Evolutionary conservation across 2,888 invertebrate genomes (phyloP).

Genomic region (Campoplex capitator): DNA sequence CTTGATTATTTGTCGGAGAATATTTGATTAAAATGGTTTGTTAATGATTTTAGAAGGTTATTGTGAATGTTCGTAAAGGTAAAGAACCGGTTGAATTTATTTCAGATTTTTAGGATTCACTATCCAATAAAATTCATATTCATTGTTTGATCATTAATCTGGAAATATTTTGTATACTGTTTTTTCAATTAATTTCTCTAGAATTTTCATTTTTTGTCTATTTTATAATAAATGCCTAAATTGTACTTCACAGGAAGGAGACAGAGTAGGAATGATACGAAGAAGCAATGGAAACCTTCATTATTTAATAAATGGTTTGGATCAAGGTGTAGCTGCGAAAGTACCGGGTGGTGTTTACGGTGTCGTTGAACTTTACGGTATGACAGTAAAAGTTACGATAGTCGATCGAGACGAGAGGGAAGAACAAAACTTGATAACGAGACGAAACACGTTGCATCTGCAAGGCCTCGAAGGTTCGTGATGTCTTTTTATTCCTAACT

Average conservation of each 20-base stretch:
- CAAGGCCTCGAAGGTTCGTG: conserved; percentile 83
- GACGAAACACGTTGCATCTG: conserved; percentile 88
- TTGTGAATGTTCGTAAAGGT: not conserved
- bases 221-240: not conserved
- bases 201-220: not conserved
- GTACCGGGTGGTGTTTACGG: conserved; percentile 95
- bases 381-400: conserved; percentile 96
- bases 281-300: conserved; percentile 94
- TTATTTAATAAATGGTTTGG: conserved; percentile 96
- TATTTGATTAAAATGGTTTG: not conserved
- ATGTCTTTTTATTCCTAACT: not conserved
- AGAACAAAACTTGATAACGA: conserved; percentile 90
- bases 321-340: conserved; percentile 95
- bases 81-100: not conserved
- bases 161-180: not conserved
- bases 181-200: not conserved
- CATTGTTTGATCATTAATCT: not conserved
- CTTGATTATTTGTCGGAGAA: not conserved
- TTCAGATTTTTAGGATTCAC: not conserved
- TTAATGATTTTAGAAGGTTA: not conserved
- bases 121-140: not conserved
- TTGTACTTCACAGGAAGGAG: conserved; percentile 89
- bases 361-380: conserved; percentile 97
- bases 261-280: conserved; percentile 96
- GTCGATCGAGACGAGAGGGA: conserved; percentile 93